These are phyloP conservation scores for Paramisgurnus dabryanus DNA, from an alignment of 2,113 vertebrate species.

Conservation along the genomic window DNA sequence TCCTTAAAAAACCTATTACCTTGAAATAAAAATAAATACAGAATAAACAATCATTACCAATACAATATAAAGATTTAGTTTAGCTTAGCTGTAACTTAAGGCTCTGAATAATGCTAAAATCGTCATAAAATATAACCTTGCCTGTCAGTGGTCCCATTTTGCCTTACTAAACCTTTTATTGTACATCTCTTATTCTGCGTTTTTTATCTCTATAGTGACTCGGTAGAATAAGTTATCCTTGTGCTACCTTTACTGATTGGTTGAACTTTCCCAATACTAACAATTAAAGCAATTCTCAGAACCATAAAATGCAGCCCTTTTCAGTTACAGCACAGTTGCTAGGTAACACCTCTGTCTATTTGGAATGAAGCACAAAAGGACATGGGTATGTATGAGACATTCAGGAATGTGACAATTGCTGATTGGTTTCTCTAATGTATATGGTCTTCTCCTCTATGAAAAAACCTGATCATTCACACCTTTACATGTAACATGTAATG, in stretches of 20 bases:
- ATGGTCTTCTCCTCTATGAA: background rate
- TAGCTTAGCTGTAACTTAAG: background rate
- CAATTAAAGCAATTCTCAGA: slow-evolving; percentile 49
- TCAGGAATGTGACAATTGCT: slow-evolving; percentile 29
- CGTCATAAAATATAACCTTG: background rate
- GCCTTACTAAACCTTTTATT: slow-evolving; percentile 4
- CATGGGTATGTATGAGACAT: slow-evolving; percentile 21
- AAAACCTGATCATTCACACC: background rate
- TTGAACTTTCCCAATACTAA: slow-evolving; percentile 30
- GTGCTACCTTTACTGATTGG: slow-evolving; percentile 18
- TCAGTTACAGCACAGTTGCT: slow-evolving; percentile 50
- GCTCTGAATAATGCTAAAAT: background rate
- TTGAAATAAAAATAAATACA: no score
- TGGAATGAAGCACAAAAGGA: slow-evolving; percentile 8
- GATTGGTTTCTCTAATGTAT: background rate
- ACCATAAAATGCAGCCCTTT: slow-evolving; percentile 13
- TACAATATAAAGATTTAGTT: no score
- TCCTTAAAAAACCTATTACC: no score
- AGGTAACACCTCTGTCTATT: slow-evolving; percentile 51
- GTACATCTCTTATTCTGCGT: background rate
- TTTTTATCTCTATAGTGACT: slow-evolving; percentile 19
- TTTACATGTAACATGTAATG: background rate
- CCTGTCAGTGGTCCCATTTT: background rate
- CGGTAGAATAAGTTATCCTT: slow-evolving; percentile 4
- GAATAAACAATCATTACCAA: no score